Evolutionary conservation across 2,797 vertebrate species (phyloP).

Genomic region (Pampus argenteus): DNA sequence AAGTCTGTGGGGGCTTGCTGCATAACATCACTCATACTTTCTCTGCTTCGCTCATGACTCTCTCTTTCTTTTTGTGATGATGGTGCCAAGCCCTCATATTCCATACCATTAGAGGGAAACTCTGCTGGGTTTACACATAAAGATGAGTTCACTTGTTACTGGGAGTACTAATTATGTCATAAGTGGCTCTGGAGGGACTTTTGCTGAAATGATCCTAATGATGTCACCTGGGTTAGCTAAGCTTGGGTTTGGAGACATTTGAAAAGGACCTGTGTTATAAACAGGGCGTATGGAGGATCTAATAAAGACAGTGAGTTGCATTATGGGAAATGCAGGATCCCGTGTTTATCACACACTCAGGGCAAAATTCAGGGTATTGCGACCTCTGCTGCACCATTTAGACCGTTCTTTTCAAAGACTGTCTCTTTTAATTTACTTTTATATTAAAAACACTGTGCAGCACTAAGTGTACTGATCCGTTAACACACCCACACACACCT

Average conservation of each 20-base stretch:
- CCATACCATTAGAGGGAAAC: not conserved
- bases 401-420: no score
- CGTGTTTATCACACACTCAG: no score
- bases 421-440: not conserved
- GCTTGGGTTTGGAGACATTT: not conserved
- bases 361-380: no score
- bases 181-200: not conserved
- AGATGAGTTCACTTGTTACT: conserved; percentile 1
- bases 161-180: not conserved
- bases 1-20: conserved; percentile 40
- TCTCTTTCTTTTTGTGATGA: not conserved
- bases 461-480: not conserved
- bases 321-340: no score
- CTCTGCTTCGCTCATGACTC: conserved; percentile 1
- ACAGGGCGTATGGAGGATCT: not conserved
- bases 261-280: not conserved
- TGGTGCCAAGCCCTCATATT: conserved; percentile 2
- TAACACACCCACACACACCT: not conserved
- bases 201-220: not conserved
- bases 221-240: not conserved
- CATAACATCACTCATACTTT: conserved; percentile 36
- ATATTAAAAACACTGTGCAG: not conserved
- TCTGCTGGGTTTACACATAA: conserved; percentile 9
- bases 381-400: no score
- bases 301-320: conserved; percentile 1